Evolutionary conservation across 2,113 vertebrate species (phyloP).

Genomic region (Suricata suricatta): DNA sequence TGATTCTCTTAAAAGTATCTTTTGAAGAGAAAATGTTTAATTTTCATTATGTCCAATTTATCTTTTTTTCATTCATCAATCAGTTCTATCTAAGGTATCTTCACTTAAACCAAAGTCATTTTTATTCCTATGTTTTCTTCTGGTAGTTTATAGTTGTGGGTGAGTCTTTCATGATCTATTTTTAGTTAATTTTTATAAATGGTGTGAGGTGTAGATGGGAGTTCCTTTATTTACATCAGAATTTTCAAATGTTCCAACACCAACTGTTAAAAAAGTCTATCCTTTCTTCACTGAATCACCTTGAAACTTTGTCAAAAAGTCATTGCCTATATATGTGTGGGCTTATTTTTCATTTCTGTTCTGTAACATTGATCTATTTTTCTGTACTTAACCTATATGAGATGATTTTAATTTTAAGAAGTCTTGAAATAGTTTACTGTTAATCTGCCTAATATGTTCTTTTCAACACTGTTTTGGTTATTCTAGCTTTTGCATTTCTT

Average conservation of each 20-base stretch:
- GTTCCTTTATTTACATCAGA: neutral
- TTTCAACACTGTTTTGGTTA: neutral
- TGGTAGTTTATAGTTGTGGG: neutral
- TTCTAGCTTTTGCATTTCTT: neutral
- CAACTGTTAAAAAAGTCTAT: neutral
- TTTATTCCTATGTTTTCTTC: neutral
- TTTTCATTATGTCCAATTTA: neutral
- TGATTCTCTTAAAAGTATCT: neutral
- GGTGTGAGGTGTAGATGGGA: neutral
- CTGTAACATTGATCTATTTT: neutral
- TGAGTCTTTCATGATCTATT: neutral
- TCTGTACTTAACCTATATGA: neutral
- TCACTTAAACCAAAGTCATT: neutral
- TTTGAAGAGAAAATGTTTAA: neutral
- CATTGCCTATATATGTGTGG: neutral
- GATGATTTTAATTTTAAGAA: neutral
- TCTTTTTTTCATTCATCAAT: neutral
- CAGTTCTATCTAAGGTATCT: neutral
- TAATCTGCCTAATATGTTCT: neutral
- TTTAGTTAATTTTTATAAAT: neutral
- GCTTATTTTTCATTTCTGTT: neutral
- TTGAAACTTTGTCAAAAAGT: neutral
- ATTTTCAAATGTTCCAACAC: neutral
- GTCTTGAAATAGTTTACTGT: neutral
- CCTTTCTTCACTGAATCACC: neutral